phyloP scores from a whole-genome alignment of 2,888 invertebrate species.

The Eupeodes luniger region DNA sequence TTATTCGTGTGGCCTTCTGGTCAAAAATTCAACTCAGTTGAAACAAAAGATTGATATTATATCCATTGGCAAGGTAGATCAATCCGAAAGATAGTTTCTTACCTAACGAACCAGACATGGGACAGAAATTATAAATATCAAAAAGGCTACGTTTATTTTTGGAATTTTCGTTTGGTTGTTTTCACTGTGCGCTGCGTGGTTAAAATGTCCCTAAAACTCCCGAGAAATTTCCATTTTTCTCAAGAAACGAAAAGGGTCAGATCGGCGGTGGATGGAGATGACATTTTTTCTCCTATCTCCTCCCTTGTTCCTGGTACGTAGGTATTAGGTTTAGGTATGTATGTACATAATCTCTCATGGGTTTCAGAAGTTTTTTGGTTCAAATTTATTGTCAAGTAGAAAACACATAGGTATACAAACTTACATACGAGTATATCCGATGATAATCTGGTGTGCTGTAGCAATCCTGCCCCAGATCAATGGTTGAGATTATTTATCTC shows the following conservation, averaged over 20 bases:
- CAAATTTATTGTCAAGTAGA: not conserved
- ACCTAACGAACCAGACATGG: constrained; percentile 73
- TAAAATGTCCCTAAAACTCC: constrained; percentile 15
- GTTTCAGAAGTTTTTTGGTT: constrained; percentile 8
- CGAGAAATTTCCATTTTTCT: constrained; percentile 75
- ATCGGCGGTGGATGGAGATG: constrained; percentile 57
- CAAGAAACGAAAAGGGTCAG: constrained; percentile 74
- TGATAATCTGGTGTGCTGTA: constrained; percentile 47
- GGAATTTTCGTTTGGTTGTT: constrained; percentile 44
- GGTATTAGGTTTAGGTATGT: not conserved
- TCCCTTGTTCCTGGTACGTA: constrained; percentile 33
- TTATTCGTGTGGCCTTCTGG: constrained; percentile 5
- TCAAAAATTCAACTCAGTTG: constrained; percentile 44
- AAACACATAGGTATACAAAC: not conserved
- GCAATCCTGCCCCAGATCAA: constrained; percentile 39
- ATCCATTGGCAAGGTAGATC: constrained; percentile 66
- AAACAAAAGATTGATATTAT: constrained; percentile 76
- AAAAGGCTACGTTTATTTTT: constrained; percentile 42
- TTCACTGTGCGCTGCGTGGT: not conserved
- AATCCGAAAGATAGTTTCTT: constrained; percentile 66
- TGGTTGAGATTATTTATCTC: constrained; percentile 45
- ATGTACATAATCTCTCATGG: constrained; percentile 8
- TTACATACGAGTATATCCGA: constrained; percentile 6
- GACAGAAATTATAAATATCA: constrained; percentile 36
- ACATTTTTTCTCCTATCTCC: constrained; percentile 51